These are phyloP conservation scores for Rhinophrynus dorsalis DNA, from an alignment of 2,797 vertebrate species.

Conservation along the genomic window DNA sequence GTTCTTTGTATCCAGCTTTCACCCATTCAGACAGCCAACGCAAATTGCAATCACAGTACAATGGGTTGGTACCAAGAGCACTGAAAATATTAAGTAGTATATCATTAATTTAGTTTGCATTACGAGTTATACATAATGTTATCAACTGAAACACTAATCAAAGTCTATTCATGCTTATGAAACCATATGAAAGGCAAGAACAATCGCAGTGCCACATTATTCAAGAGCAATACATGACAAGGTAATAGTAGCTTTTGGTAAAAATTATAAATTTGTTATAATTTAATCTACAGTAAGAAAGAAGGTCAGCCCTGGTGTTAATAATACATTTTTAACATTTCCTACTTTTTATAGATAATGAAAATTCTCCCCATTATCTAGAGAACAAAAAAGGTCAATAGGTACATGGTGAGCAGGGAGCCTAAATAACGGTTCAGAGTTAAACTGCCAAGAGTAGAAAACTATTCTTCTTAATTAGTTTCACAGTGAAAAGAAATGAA, in stretches of 20 bases:
- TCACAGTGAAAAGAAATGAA: too few species aligned
- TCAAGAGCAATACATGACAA: too few species aligned
- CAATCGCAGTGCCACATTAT: too few species aligned
- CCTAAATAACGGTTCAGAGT: too few species aligned
- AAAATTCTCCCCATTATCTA: background rate
- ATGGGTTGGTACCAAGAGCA: constrained; percentile 92
- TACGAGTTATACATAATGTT: background rate
- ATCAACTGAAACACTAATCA: background rate
- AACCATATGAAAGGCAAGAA: background rate
- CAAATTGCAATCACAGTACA: constrained; percentile 93
- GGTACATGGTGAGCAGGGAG: too few species aligned
- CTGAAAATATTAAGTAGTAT: constrained; percentile 58
- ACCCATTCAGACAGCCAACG: constrained; percentile 98
- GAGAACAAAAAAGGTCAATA: background rate
- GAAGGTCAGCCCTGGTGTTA: background rate
- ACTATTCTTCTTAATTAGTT: too few species aligned
- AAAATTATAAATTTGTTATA: background rate
- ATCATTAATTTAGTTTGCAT: background rate
- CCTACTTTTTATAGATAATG: background rate
- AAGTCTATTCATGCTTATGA: background rate
- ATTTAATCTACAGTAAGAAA: background rate
- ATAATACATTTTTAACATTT: background rate
- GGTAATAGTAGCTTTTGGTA: too few species aligned
- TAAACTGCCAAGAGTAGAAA: too few species aligned
- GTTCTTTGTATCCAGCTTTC: constrained; percentile 95